These are phyloP conservation scores for Cottoperca gobio DNA, from an alignment of 2,797 vertebrate genomes.

Conservation along the genomic window DNA sequence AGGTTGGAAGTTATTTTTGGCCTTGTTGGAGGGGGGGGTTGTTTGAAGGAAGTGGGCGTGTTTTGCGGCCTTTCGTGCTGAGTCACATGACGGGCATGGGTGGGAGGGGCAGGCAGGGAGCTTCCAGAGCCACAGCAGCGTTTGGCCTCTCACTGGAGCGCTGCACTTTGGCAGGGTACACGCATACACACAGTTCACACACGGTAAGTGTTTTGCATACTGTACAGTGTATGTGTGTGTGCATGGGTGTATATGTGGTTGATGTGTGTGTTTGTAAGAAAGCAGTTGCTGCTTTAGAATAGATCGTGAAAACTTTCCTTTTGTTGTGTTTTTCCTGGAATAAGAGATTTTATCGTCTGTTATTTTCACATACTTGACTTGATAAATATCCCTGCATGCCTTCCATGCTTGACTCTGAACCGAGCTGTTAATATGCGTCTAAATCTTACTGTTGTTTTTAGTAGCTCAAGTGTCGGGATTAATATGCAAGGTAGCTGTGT, in stretches of 20 bases:
- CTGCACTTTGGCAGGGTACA: constrained; percentile 75
- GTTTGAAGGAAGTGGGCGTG: constrained; percentile 74
- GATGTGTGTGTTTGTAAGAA: constrained; percentile 22
- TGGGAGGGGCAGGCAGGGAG: constrained; percentile 70
- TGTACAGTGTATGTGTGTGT: background rate
- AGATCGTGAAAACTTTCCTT: too few relatives aligned
- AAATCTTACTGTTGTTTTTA: constrained; percentile 20
- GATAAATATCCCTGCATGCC: constrained; percentile 34
- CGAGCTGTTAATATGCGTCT: constrained; percentile 26
- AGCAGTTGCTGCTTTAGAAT: constrained; percentile 16
- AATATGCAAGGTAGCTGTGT: background rate
- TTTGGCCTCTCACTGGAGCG: constrained; percentile 81
- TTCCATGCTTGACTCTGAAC: constrained; percentile 11
- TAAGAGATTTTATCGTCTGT: constrained; percentile 29
- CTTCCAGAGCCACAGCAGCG: constrained; percentile 76
- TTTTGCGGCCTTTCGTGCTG: constrained; percentile 53
- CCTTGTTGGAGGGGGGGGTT: background rate
- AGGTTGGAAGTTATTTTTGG: background rate
- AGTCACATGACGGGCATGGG: constrained; percentile 80
- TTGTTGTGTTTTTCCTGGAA: constrained; percentile 1
- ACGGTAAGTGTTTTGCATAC: constrained; percentile 78
- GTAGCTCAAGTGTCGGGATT: background rate
- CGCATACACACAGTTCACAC: constrained; percentile 61
- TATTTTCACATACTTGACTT: constrained; percentile 30
- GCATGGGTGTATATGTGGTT: constrained; percentile 6